Evolutionary conservation across 2,797 vertebrate genomes (phyloP).

Genomic region (Helarctos malayanus): DNA sequence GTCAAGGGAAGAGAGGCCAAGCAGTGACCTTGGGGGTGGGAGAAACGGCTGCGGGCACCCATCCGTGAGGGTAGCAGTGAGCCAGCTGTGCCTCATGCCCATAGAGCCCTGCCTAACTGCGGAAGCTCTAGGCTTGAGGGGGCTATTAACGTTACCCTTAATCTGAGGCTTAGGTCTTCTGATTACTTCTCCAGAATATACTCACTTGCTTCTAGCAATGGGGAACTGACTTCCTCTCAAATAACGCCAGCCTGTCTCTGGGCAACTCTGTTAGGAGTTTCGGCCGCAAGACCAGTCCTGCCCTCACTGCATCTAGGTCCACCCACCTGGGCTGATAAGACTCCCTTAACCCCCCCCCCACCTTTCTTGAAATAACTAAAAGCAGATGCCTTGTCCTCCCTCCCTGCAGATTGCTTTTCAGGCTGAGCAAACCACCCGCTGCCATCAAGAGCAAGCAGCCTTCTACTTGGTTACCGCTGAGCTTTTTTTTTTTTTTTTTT

Average conservation of each 20-base stretch:
- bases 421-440: not conserved
- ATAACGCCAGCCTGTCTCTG: not conserved
- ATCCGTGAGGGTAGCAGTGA: not conserved
- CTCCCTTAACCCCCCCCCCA: too few relatives aligned
- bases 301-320: accelerated
- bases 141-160: not conserved
- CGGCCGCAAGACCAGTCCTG: not conserved
- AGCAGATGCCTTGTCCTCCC: not conserved
- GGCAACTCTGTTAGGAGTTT: not conserved
- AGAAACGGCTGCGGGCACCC: accelerated
- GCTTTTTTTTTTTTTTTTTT: not conserved
- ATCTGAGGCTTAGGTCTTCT: not conserved
- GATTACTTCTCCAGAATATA: not conserved
- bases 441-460: not conserved
- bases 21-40: accelerated
- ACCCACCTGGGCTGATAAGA: not conserved
- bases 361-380: not conserved
- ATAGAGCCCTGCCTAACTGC: not conserved
- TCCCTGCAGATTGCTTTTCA: not conserved
- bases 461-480: accelerated
- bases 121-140: not conserved
- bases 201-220: not conserved
- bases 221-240: not conserved
- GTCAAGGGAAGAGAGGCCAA: not conserved
- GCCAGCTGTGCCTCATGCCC: not conserved